Conservation (phyloP, 2,113 vertebrate genomes). For the Sapajus apella region DNA sequence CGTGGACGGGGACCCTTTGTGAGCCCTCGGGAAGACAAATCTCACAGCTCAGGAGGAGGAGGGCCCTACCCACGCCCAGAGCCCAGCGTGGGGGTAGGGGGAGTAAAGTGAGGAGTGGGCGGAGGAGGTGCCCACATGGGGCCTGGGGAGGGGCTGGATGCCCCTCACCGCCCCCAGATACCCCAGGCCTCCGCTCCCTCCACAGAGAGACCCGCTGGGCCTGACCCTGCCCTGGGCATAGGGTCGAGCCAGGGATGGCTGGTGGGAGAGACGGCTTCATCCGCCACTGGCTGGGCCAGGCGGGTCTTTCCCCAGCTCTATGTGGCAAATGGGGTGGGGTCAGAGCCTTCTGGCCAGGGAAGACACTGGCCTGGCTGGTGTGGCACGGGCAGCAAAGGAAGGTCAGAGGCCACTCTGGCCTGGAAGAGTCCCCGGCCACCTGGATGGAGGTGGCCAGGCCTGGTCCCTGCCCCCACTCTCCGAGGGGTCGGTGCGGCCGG, state of each 20-base stretch:
- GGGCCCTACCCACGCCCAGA: background rate
- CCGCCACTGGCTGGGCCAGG: background rate
- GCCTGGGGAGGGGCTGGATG: background rate
- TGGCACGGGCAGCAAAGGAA: background rate
- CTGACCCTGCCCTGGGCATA: background rate
- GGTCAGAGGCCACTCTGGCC: background rate
- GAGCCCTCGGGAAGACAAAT: too few relatives aligned
- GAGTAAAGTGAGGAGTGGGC: too few relatives aligned
- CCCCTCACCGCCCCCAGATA: background rate
- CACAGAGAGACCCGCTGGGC: background rate
- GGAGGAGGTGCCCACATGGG: accelerated
- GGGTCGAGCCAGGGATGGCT: background rate
- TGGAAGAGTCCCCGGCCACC: background rate
- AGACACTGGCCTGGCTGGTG: background rate
- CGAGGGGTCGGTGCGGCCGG: background rate
- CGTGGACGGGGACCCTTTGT: accelerated
- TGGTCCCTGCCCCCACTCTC: background rate
- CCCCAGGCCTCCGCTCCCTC: too few relatives aligned
- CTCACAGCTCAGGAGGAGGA: too few relatives aligned
- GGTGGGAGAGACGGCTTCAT: background rate
- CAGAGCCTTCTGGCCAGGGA: background rate
- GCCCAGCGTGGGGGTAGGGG: accelerated
- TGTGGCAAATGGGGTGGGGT: background rate
- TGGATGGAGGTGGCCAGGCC: background rate
- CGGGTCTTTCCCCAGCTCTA: accelerated